Evolutionary conservation across 2,113 vertebrate species (phyloP), one percentile per base, ranked within the genome.

Genomic region (Xenus cinereus): DNA sequence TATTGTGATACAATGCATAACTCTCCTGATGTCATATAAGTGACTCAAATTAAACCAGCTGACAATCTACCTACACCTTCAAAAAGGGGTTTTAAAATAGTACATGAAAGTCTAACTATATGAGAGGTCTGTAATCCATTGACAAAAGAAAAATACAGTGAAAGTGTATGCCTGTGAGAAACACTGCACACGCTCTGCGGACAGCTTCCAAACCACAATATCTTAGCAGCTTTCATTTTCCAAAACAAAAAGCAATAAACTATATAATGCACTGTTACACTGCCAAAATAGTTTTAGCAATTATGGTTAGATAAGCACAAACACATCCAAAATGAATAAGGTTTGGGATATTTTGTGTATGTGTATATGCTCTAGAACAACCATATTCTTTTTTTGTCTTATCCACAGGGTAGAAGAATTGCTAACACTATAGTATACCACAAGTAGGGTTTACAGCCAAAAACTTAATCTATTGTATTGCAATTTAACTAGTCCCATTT

Each of bases 201-300:
- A 87, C 92, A 93, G 89, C 83, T 97, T 98, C 89, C 92, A 98
- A 98, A 96, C 95, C 97, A 90, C 95, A 97, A 26, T 97, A 94
- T 96, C 92, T 96, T 93, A 76, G 76, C 83, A 93, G 93, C 79
- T 95, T 96, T 96, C 97, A 71, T 94, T 98, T 98, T 98, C 95
- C 96, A 97, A 97, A 97, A 97, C 87, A 96, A 53, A 96, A 97
- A 95, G 84, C 93, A 95, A 96, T 95, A 95, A 51, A 66, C 74
- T 96, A 69, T 85, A 93, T 92, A 94, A 94, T 72, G 60, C n/a
- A 63, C 14, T 71, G 48, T 60, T 79, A 90, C 56, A 12, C 79
- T 98, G 97, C 97, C 97, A 97, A 97, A 94, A 90, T 92, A 93
- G 72, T 96, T 96, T 90, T 89, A 95, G 62, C 87, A 59, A 88